A percentile compares a stretch with the other conserved stretches of the same genome.
These are phyloP conservation scores for Myopa tessellatipennis DNA, from an alignment of 2,888 invertebrate species.

Conservation along the genomic window DNA sequence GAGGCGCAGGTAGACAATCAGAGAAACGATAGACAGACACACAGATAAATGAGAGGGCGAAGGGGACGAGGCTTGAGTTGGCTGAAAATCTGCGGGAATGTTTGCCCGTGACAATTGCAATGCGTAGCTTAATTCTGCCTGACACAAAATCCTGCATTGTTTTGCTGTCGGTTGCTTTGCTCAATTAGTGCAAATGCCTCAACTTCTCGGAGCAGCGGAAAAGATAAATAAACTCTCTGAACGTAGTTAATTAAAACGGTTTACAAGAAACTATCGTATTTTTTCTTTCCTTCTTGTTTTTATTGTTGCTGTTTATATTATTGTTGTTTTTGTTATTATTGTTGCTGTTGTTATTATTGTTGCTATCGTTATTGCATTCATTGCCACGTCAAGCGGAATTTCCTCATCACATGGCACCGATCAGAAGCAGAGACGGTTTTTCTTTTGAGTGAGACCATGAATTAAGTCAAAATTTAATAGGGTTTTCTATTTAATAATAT, in stretches of 20 bases:
- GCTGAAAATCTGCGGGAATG: neutral
- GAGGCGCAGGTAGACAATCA: neutral
- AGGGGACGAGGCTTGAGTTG: too few species aligned
- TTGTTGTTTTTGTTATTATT: too few species aligned
- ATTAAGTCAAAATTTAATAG: too few species aligned
- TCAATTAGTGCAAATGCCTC: neutral
- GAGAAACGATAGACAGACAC: neutral
- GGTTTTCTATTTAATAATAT: too few species aligned
- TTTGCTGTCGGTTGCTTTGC: neutral
- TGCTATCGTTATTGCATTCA: too few species aligned
- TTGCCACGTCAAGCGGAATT: too few species aligned
- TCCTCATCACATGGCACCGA: too few species aligned
- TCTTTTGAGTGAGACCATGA: too few species aligned
- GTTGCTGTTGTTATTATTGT: too few species aligned
- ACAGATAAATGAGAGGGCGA: neutral
- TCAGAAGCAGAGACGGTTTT: too few species aligned
- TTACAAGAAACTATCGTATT: neutral
- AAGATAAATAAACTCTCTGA: neutral
- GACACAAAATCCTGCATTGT: neutral
- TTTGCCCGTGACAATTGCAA: neutral
- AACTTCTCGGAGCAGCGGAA: neutral
- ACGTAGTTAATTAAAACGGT: neutral
- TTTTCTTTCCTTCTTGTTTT: too few species aligned
- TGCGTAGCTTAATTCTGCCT: neutral
- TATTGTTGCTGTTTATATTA: too few species aligned